Evolutionary conservation across 2,113 vertebrate species (phyloP).

Genomic region (Trachemys scripta): DNA sequence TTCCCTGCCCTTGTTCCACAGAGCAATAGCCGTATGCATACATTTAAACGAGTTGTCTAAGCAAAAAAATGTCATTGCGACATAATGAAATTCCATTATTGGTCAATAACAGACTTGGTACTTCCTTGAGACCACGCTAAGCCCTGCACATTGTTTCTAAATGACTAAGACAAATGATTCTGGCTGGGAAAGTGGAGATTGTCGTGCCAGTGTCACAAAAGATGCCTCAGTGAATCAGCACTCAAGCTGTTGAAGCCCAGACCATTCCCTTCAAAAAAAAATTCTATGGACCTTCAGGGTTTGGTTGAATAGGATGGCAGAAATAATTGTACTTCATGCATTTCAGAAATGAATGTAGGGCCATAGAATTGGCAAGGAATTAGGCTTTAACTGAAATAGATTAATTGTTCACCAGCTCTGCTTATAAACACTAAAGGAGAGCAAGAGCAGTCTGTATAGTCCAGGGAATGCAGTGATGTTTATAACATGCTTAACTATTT

Average conservation of each 20-base stretch:
- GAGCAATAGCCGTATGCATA: neutral
- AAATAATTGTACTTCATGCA: conserved; percentile 53
- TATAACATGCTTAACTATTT: conserved; percentile 28
- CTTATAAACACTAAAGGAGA: conserved; percentile 6
- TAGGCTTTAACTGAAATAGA: conserved; percentile 42
- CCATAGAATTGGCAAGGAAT: conserved; percentile 50
- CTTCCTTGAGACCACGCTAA: conserved; percentile 60
- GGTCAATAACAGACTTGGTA: conserved; percentile 50
- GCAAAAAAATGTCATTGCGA: conserved; percentile 27
- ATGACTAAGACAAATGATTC: conserved; percentile 65
- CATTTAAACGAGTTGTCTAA: conserved; percentile 23
- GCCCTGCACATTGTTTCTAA: conserved; percentile 59
- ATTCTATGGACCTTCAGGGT: conserved; percentile 36
- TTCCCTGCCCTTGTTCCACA: neutral
- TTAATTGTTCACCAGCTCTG: conserved; percentile 53
- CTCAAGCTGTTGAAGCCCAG: conserved; percentile 65
- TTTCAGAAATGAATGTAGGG: conserved; percentile 50
- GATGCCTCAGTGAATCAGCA: conserved; percentile 70
- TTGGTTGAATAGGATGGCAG: conserved; percentile 62
- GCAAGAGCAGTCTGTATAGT: conserved; percentile 9
- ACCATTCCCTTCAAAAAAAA: conserved; percentile 47
- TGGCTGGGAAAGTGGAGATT: conserved; percentile 53
- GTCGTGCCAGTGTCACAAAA: conserved; percentile 57
- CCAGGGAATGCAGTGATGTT: conserved; percentile 20
- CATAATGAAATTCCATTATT: conserved; percentile 53